Evolutionary conservation across 2,888 invertebrate species (phyloP).

Genomic region (Drosophila aldrichi): DNA sequence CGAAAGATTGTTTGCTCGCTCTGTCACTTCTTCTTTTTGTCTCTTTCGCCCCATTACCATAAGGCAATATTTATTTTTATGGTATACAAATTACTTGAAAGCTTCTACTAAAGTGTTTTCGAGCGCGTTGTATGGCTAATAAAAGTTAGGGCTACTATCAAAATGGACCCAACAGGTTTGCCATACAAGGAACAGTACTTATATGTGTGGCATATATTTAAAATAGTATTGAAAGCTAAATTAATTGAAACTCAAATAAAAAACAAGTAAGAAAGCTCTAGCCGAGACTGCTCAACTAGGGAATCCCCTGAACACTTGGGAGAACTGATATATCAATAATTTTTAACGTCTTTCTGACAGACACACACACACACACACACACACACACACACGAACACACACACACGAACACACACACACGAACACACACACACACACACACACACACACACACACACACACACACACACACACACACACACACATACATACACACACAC

Average conservation of each 20-base stretch:
- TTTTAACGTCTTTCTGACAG: no score
- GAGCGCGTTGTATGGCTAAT: conserved; percentile 42
- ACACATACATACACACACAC: no score
- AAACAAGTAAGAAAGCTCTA: no score
- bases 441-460: no score
- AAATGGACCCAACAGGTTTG: conserved; percentile 10
- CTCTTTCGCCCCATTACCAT: conserved; percentile 26
- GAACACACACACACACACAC: no score
- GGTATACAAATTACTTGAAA: conserved; percentile 49
- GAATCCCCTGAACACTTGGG: no score
- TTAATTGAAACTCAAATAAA: neutral
- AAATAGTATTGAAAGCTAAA: neutral
- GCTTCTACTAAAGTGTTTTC: conserved; percentile 48
- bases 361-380: no score
- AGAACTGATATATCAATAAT: no score
- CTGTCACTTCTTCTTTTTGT: conserved; percentile 11
- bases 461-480: no score
- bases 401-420: no score
- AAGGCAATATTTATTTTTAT: conserved; percentile 48
- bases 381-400: no score
- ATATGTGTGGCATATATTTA: neutral
- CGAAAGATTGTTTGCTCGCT: conserved; percentile 18
- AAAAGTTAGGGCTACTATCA: conserved; percentile 41
- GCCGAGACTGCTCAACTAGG: no score
- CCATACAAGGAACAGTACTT: conserved; percentile 18